phyloP scores from a whole-genome alignment of 2,113 vertebrate genomes.

The Varanus salvator region DNA sequence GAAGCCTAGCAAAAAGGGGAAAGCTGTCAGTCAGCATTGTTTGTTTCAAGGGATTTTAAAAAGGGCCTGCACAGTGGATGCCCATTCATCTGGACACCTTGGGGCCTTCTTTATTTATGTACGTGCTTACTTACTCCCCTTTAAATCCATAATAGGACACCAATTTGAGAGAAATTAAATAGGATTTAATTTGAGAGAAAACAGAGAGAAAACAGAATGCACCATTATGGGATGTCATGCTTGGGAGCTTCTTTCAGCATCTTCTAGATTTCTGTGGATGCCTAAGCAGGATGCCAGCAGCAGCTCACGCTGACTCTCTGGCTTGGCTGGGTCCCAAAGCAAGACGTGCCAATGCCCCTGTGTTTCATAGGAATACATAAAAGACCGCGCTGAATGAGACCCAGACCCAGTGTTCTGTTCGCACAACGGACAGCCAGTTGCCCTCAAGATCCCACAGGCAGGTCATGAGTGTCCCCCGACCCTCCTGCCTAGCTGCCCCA shows the following conservation, averaged over 20 bases:
- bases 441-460: no score
- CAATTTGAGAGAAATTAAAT: not conserved
- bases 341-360: no score
- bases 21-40: conserved; percentile 35
- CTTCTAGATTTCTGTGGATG: no score
- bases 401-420: no score
- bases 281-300: not conserved
- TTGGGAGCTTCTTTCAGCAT: not conserved
- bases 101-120: not conserved
- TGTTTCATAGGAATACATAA: not conserved
- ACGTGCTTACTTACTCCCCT: no score
- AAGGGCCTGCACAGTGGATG: not conserved
- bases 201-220: not conserved
- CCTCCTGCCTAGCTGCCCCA: no score
- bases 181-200: no score
- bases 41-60: conserved; percentile 8
- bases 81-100: not conserved
- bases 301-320: not conserved
- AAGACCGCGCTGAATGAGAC: no score
- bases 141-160: not conserved
- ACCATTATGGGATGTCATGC: not conserved
- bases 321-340: not conserved
- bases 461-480: no score
- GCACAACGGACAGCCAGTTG: no score
- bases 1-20: conserved; percentile 42